phyloP scores from a whole-genome alignment of 2,113 vertebrate species.

The Gallinago jamesoni region DNA sequence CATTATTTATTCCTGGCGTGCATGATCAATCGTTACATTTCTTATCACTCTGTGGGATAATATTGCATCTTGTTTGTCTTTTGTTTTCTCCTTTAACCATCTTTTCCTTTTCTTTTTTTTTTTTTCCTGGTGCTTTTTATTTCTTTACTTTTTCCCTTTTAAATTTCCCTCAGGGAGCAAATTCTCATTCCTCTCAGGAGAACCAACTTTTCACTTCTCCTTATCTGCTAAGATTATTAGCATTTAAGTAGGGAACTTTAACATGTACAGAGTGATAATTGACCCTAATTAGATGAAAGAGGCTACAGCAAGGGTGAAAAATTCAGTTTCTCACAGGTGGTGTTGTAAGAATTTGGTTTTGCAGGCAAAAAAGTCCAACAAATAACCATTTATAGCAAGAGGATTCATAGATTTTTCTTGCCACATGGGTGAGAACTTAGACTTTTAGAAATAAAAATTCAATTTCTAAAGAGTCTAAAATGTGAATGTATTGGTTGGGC shows the following conservation, averaged over 20 bases:
- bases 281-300: slow-evolving; percentile 28
- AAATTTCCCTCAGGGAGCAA: neutral
- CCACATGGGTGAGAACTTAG: neutral
- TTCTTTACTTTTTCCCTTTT: neutral
- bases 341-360: neutral
- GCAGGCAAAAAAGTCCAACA: neutral
- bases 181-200: neutral
- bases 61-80: neutral
- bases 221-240: slow-evolving; percentile 24
- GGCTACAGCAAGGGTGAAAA: neutral
- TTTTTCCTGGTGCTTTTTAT: neutral
- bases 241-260: slow-evolving; percentile 6
- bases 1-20: neutral
- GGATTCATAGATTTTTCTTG: neutral
- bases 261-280: neutral
- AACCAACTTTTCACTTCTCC: neutral
- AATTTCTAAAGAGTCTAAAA: neutral
- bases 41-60: neutral
- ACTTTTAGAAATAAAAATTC: neutral
- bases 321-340: neutral
- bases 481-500: neutral
- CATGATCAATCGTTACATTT: neutral
- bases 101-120: neutral
- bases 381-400: neutral
- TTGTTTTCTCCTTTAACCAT: neutral